phyloP scores from a whole-genome alignment of 2,113 vertebrate species.

The Charina bottae region DNA sequence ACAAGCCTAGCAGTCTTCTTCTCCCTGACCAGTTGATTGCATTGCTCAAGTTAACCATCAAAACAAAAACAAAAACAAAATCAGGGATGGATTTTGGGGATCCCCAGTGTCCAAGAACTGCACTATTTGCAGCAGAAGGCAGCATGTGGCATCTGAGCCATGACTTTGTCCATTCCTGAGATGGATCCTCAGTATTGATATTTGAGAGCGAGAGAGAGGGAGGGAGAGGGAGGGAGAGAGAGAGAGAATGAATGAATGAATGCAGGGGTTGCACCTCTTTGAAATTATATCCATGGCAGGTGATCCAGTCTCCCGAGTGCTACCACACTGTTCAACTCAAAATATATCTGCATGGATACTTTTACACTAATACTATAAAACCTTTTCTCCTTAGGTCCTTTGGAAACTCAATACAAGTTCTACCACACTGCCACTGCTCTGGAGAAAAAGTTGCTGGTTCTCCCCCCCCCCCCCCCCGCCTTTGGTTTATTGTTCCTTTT shows the following conservation, averaged over 20 bases:
- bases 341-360: neutral
- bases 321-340: no score
- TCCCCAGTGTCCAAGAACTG: neutral
- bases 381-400: neutral
- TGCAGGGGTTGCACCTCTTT: neutral
- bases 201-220: no score
- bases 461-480: neutral
- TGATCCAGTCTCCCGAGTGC: neutral
- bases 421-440: neutral
- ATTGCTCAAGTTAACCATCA: neutral
- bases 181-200: no score
- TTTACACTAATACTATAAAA: neutral
- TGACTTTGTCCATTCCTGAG: neutral
- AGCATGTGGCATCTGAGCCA: neutral
- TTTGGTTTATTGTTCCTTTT: neutral
- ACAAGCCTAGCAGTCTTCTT: neutral
- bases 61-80: neutral
- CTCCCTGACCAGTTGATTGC: neutral
- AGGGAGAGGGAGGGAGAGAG: no score
- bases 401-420: conserved; percentile 5
- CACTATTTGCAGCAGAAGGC: neutral
- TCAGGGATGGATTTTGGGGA: neutral
- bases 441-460: neutral
- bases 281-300: neutral
- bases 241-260: no score